Evolutionary conservation across 1,140 invertebrate species (phyloP), one percentile per base, ranked within the genome.

Genomic region (Drosophila tropicalis): DNA sequence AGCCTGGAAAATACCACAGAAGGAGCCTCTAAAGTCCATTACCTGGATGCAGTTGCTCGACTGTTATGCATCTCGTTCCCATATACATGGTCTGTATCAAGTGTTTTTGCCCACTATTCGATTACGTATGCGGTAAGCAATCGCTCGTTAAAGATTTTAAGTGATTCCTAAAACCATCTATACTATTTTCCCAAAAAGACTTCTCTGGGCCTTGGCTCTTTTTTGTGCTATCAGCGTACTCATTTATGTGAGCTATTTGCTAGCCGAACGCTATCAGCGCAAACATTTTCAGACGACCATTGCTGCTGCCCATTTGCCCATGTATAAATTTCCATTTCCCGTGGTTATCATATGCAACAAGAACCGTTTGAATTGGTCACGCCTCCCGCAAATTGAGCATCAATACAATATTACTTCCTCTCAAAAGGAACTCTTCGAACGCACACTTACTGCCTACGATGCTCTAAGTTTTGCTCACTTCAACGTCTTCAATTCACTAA

Each of bases 301-400:
- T 5, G 79, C 79, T 2, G 29, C 75, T 3, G 68, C 80, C 0
- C 75, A 71, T 40, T 76, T 68, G 54, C 78, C 91, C n/a, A 75
- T 91, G 1, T 25, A 25, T 5, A 70, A 78, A 15, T 80, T 91
- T 29, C 55, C 83, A 9, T 92, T 91, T 58, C 91, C 91, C 0
- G 82, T 84, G 29, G 39, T 91, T 12, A 61, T 91, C 0, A 81
- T 92, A 5, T 92, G 91, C 60, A 91, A 91, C 44, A 68, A 73
- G 44, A 92, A 92, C 55, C 80, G 81, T 1, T n/a, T 92, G 12
- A 91, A 92, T 67, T 92, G 89, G 86, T 78, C 74, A 0, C 80
- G 85, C n/a, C 34, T 91, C 3, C 19, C 62, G 0, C 70, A 82
- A 41, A 77, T 84, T 0, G 79, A 61, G 1, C 10, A 25, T 1